phyloP scores from a whole-genome alignment of 2,113 vertebrate species.

The Anarhynchus alexandrinus region DNA sequence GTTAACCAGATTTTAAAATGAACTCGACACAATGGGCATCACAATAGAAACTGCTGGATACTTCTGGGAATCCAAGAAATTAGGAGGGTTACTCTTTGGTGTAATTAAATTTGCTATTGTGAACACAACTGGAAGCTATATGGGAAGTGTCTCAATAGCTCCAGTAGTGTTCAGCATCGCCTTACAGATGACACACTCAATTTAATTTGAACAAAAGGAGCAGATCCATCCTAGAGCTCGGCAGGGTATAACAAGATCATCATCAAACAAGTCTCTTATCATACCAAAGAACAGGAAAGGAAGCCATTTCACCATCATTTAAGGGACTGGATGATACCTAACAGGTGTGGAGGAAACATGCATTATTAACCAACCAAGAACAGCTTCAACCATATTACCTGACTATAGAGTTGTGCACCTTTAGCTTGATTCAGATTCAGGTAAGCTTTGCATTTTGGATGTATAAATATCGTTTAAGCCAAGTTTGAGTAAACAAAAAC shows the following conservation, averaged over 20 bases:
- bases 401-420: neutral
- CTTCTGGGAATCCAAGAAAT: slow-evolving; percentile 22
- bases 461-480: neutral
- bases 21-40: slow-evolving; percentile 20
- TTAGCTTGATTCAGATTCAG: neutral
- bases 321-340: neutral
- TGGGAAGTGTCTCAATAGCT: slow-evolving; percentile 3
- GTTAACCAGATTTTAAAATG: slow-evolving; percentile 34
- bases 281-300: neutral
- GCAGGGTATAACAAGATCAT: neutral
- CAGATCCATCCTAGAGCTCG: neutral
- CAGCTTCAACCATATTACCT: neutral
- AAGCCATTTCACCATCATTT: neutral
- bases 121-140: slow-evolving; percentile 43
- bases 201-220: slow-evolving; percentile 17
- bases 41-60: slow-evolving; percentile 42
- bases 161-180: neutral
- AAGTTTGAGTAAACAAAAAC: neutral
- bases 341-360: neutral
- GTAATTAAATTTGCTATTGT: slow-evolving; percentile 32
- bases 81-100: neutral
- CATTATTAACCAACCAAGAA: neutral
- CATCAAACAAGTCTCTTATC: neutral
- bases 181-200: neutral
- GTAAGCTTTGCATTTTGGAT: neutral